These are phyloP conservation scores for Phania funesta DNA, from an alignment of 2,888 invertebrate species.

Conservation along the genomic window DNA sequence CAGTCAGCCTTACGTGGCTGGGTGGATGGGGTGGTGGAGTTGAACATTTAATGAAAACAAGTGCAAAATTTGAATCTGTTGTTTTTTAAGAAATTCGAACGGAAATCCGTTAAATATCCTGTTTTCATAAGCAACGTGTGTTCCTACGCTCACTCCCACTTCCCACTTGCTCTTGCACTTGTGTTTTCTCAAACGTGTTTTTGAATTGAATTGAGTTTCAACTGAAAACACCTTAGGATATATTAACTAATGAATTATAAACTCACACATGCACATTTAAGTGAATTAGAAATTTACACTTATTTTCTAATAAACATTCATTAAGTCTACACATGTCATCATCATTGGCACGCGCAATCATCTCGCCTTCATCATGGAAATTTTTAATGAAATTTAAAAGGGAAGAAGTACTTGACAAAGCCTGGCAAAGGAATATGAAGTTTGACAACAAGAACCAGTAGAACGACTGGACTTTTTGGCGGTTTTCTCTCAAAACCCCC, in stretches of 20 bases:
- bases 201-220: background rate
- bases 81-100: constrained; percentile 42
- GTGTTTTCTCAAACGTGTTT: background rate
- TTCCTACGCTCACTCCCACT: background rate
- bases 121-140: constrained; percentile 44
- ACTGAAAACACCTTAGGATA: constrained; percentile 49
- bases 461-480: too few relatives aligned
- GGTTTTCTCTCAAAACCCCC: too few relatives aligned
- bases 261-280: background rate
- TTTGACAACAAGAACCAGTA: too few relatives aligned
- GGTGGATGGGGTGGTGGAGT: background rate
- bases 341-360: background rate
- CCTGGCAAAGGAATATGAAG: background rate
- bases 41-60: constrained; percentile 25
- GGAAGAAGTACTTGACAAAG: background rate
- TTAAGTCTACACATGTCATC: constrained; percentile 30
- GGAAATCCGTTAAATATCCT: constrained; percentile 68
- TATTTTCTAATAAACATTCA: constrained; percentile 53
- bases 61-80: constrained; percentile 19
- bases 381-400: constrained; percentile 6
- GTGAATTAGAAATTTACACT: constrained; percentile 38
- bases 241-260: constrained; percentile 59
- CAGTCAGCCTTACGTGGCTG: background rate
- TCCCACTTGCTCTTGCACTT: background rate
- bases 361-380: background rate